These are phyloP conservation scores for Tigriopus japonicus DNA, from an alignment of 1,140 invertebrate species.

Conservation along the genomic window DNA sequence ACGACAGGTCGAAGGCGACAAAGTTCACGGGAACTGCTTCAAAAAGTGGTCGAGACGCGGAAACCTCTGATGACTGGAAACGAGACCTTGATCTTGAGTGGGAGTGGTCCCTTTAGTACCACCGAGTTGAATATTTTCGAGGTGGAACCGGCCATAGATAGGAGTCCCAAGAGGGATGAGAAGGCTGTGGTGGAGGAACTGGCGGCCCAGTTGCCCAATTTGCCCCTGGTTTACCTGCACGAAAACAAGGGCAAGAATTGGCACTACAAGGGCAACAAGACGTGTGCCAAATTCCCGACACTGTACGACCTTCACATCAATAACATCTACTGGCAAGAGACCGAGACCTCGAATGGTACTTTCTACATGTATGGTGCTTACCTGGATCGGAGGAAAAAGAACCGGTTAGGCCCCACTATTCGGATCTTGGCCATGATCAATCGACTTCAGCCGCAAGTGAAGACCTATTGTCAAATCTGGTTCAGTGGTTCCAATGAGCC, in stretches of 20 bases:
- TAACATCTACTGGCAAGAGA: slow-evolving; percentile 51
- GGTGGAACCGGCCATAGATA: slow-evolving; percentile 40
- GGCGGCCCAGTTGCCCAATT: slow-evolving; percentile 48
- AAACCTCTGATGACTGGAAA: neutral
- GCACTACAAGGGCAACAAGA: slow-evolving; percentile 47
- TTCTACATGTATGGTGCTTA: slow-evolving; percentile 77
- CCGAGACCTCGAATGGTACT: slow-evolving; percentile 56
- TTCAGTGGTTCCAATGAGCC: slow-evolving; percentile 60
- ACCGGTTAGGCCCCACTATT: slow-evolving; percentile 53
- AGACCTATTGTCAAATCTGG: slow-evolving; percentile 73
- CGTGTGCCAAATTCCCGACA: slow-evolving; percentile 57
- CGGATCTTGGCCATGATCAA: slow-evolving; percentile 77
- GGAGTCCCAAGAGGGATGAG: slow-evolving; percentile 43
- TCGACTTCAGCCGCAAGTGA: slow-evolving; percentile 57
- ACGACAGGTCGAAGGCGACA: neutral
- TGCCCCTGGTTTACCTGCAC: slow-evolving; percentile 64
- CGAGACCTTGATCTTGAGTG: slow-evolving; percentile 16
- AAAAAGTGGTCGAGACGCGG: slow-evolving; percentile 20
- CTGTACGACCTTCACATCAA: slow-evolving; percentile 75
- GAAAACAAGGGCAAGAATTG: slow-evolving; percentile 42
- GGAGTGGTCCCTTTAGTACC: neutral
- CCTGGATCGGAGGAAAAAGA: slow-evolving; percentile 55
- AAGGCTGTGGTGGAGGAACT: slow-evolving; percentile 51
- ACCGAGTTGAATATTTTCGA: slow-evolving; percentile 21
- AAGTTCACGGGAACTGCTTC: slow-evolving; percentile 22